These are phyloP conservation scores for Pollenia angustigena DNA, from an alignment of 2,888 invertebrate genomes.

Conservation along the genomic window DNA sequence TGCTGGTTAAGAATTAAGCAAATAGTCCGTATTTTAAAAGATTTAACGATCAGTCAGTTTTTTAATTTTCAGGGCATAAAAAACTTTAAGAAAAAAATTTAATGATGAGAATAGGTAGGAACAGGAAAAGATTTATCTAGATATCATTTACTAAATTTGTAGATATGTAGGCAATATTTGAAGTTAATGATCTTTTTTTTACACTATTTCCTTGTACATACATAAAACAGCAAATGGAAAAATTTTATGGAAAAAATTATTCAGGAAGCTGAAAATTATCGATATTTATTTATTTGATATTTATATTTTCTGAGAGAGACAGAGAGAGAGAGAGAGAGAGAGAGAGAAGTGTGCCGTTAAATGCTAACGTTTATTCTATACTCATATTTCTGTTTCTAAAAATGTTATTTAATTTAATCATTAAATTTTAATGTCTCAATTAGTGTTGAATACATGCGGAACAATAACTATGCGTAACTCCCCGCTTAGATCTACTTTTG, in stretches of 20 bases:
- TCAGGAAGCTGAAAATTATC: slow-evolving; percentile 54
- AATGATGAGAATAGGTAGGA: not conserved
- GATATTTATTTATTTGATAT: not conserved
- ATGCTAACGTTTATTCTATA: slow-evolving; percentile 13
- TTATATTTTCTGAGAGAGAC: not conserved
- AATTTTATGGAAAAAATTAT: slow-evolving; percentile 39
- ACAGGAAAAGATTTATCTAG: slow-evolving; percentile 4
- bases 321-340: not conserved
- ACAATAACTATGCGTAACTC: slow-evolving; percentile 31
- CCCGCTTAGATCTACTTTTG: not conserved
- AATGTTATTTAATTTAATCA: slow-evolving; percentile 4
- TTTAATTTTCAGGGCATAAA: not conserved
- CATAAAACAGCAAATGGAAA: not conserved
- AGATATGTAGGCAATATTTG: not conserved
- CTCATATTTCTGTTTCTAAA: not conserved
- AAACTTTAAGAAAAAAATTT: slow-evolving; percentile 22
- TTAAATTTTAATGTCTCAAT: slow-evolving; percentile 61
- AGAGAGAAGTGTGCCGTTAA: no score
- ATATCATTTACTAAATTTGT: not conserved
- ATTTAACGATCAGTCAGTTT: slow-evolving; percentile 29
- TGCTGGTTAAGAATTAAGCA: slow-evolving; percentile 10
- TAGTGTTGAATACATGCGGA: slow-evolving; percentile 57
- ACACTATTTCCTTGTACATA: slow-evolving; percentile 42
- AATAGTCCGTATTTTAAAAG: slow-evolving; percentile 16
- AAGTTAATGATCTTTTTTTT: slow-evolving; percentile 8